Evolutionary conservation across 2,888 invertebrate species (phyloP), one percentile per base, ranked within the genome.

Genomic region (Tachina lurida): DNA sequence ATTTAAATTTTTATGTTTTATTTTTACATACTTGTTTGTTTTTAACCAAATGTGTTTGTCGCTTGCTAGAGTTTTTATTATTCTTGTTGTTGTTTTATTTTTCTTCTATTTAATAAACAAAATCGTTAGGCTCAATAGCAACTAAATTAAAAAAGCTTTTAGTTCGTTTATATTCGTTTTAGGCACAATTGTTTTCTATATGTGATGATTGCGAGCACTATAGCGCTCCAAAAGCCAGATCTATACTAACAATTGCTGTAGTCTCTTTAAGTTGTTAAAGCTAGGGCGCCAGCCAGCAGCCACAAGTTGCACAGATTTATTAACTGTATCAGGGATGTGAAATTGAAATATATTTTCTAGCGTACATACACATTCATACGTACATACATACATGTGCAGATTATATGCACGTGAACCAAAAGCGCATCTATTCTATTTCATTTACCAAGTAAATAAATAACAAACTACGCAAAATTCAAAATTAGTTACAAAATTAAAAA

Each of bases 21-120:
- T 71, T 83, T 85, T 86, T 80, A 86, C 86, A 60, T 86, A 86
- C 86, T 86, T 86, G 67, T 82, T 67, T 71, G 54, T 56, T 83
- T 86, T 86, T 73, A 86, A 86, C 86, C 86, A 86, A 83, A 76
- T 79, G 79, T 75, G n/a, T 70, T 70, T 74, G 67, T 73, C 43
- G 73, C 31, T 70, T 70, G 78, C 41, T 75, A 68, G 47, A 79
- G 67, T 73, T 76, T 52, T 78, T 79, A 78, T 62, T 65, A 63
- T 56, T 78, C 31, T 74, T 49, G 73, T 67, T 60, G 47, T 79
- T 79, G 17, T 75, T 76, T 31, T n/a, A n/a, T 31, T 71, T 58
- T 79, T 31, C 47, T 78, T 60, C 31, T 81, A 45, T 63, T 86
- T 58, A 73, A 83, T 86, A 83, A 86, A 86, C 79, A 86, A 83